These are phyloP conservation scores for Puntigrus tetrazona DNA, from an alignment of 2,113 vertebrate genomes.

Conservation along the genomic window DNA sequence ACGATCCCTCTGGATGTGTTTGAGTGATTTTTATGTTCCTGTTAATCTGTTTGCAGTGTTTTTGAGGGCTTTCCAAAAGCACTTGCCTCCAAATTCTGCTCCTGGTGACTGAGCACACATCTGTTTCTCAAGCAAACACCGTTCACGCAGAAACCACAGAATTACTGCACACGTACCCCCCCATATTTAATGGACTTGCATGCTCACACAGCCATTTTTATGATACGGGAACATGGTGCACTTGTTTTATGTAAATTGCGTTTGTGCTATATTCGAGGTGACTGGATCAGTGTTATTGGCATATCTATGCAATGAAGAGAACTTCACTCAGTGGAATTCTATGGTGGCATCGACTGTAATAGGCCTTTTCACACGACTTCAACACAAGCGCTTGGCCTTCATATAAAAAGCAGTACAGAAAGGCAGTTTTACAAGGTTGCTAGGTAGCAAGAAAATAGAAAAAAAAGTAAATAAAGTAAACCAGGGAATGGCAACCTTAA, in stretches of 20 bases:
- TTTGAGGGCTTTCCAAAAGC: constrained; percentile 67
- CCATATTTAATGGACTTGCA: constrained; percentile 43
- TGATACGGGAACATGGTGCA: constrained; percentile 44
- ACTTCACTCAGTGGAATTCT: constrained; percentile 63
- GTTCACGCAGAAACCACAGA: constrained; percentile 64
- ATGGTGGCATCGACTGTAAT: constrained; percentile 59
- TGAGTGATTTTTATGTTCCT: constrained; percentile 54
- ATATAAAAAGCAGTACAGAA: not conserved
- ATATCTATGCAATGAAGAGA: constrained; percentile 67
- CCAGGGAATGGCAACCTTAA: not conserved
- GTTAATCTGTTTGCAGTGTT: constrained; percentile 74
- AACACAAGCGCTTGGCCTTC: constrained; percentile 11
- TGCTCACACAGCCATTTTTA: constrained; percentile 28
- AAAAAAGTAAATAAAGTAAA: not conserved
- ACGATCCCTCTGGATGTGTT: constrained; percentile 59
- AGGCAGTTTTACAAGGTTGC: not conserved
- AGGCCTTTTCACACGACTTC: not conserved
- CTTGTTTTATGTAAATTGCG: constrained; percentile 41
- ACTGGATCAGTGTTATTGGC: constrained; percentile 70
- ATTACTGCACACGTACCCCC: constrained; percentile 58
- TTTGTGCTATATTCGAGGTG: constrained; percentile 52
- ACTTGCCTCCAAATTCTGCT: constrained; percentile 66
- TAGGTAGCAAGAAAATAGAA: not conserved
- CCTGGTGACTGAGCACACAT: constrained; percentile 73
- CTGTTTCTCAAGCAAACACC: constrained; percentile 73